Percentiles rank a stretch among this genome's conserved stretches.
These are phyloP conservation scores for Crocodylus rhombifer DNA, from an alignment of 2,797 vertebrate genomes.

Conservation along the genomic window DNA sequence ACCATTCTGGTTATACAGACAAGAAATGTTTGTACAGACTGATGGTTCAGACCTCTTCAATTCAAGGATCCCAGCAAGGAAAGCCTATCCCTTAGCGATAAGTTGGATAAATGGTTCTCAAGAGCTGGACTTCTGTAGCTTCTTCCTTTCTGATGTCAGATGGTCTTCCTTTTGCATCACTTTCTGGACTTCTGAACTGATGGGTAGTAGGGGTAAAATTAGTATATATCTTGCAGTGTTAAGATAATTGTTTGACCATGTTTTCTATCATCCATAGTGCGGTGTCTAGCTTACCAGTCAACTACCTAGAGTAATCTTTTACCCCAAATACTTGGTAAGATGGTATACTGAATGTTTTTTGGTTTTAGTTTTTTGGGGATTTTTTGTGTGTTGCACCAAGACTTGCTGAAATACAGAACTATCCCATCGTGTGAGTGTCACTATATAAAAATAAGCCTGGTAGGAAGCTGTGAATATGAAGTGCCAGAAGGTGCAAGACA, in stretches of 20 bases:
- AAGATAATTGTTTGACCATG: too few relatives aligned
- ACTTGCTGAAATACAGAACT: background rate
- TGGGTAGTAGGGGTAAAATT: too few relatives aligned
- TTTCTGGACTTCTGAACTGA: background rate
- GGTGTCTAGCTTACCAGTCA: background rate
- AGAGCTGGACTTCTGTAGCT: background rate
- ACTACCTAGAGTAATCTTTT: background rate
- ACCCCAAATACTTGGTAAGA: background rate
- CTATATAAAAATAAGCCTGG: background rate
- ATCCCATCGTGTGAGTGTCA: background rate
- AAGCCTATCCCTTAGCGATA: background rate
- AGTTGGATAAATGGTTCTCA: too few relatives aligned
- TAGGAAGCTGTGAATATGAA: background rate
- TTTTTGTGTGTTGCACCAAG: background rate
- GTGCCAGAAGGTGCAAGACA: background rate
- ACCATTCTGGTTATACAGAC: background rate
- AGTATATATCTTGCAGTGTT: too few relatives aligned
- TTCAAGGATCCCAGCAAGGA: background rate
- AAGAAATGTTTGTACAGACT: background rate
- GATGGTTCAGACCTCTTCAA: background rate
- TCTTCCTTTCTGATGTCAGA: background rate
- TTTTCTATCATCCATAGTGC: background rate
- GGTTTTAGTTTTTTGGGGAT: too few relatives aligned
- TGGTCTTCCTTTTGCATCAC: background rate
- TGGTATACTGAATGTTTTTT: background rate